Evolutionary conservation across 2,888 invertebrate genomes (phyloP), one percentile per base, ranked within the genome.

Genomic region (Podotricha telesiphe): DNA sequence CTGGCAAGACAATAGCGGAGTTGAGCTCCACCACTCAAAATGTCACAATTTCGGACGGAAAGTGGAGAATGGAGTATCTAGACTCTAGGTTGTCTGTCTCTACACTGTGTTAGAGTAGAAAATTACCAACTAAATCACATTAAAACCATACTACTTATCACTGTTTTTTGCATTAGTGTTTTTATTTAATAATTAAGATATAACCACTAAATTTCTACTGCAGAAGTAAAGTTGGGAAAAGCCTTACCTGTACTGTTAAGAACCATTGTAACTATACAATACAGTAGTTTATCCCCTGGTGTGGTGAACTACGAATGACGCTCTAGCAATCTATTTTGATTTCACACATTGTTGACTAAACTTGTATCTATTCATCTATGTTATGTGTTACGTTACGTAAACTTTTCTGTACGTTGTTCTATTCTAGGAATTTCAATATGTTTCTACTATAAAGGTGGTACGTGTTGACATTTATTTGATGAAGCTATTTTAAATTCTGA

Each of bases 401-500:
- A 75, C 73, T 69, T 76, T 66, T 74, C 47, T 34, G 28, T 55
- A 20, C 10, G 17, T 59, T 45, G 59, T 28, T 48, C 22, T 69
- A 72, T 70, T 73, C 64, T 68, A 61, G 20, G 37, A 56, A 65
- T 67, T 64, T 61, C 17, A 58, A 62, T 15, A 20, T 47, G 34
- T 28, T 34, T 67, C 56, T 58, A 65, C 40, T 78, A 85, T 37
- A 83, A 67, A 11, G 77, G 80, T 7, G 86, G 87, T 19, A 89
- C 74, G 62, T 83, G 77, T 37, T 63, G 75, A 75, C 90, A 90
- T 73, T 78, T 80, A 1, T 55, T 65, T 62, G 72, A 76, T 19
- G 75, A 64, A 34, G 79, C 77, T 65, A 74, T 68, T 71, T 75
- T 37, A 72, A 86, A 91, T 69, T 76, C 90, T 89, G 83, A 51